A percentile compares a stretch with the other conserved stretches of the same genome.
phyloP scores from a whole-genome alignment of 2,113 vertebrate genomes.

The Myxocyprinus asiaticus region DNA sequence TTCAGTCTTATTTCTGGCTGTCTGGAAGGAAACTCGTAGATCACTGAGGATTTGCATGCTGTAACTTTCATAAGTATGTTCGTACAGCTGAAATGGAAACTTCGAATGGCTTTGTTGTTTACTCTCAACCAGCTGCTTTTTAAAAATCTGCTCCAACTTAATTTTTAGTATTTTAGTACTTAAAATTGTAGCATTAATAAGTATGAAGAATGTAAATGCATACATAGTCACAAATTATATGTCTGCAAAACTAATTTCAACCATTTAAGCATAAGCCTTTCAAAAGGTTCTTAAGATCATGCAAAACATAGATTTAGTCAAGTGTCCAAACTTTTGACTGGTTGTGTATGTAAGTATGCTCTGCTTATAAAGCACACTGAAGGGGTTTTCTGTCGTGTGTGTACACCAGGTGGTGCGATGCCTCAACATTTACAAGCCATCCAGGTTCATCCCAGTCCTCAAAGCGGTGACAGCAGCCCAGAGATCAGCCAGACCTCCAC shows the following conservation, averaged over 20 bases:
- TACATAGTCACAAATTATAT: too few relatives aligned
- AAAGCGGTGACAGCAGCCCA: slow-evolving; percentile 82
- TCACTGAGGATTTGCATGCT: neutral
- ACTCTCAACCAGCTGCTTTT: neutral
- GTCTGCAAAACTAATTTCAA: too few relatives aligned
- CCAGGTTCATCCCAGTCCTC: slow-evolving; percentile 85
- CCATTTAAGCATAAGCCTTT: too few relatives aligned
- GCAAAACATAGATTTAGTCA: too few relatives aligned
- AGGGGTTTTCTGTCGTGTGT: slow-evolving; percentile 18
- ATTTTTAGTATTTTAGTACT: too few relatives aligned
- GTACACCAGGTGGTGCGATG: slow-evolving; percentile 78
- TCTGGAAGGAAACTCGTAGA: neutral
- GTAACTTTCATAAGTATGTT: neutral
- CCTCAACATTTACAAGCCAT: slow-evolving; percentile 88
- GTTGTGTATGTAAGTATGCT: neutral
- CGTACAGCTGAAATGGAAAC: neutral
- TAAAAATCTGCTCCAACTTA: too few relatives aligned
- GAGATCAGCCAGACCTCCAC: slow-evolving; percentile 84
- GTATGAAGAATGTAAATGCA: too few relatives aligned
- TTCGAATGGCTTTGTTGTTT: neutral
- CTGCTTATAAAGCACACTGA: neutral
- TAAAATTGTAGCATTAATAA: too few relatives aligned
- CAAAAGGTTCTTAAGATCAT: too few relatives aligned
- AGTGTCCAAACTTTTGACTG: too few relatives aligned
- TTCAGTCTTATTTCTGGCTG: neutral